Conservation (phyloP, 1,140 invertebrate species). For the Pseudomyrmex flavicornis region DNA sequence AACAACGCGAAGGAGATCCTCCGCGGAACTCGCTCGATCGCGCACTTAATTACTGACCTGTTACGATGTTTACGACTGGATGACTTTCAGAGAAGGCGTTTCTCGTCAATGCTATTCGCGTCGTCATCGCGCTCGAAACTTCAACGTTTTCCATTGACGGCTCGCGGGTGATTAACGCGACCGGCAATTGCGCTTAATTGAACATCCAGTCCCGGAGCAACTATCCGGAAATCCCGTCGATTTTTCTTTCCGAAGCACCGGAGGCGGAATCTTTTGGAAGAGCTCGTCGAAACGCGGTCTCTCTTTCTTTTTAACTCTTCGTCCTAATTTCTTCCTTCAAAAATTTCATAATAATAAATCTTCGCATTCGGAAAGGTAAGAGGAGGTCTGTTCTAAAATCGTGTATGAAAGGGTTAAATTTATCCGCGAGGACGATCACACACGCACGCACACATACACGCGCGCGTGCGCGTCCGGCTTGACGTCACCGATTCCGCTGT, state of each 20-base stretch:
- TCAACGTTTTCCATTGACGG: background rate
- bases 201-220: background rate
- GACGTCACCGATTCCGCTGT: conserved; percentile 14
- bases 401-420: conserved; percentile 48
- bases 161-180: background rate
- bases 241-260: background rate
- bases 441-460: background rate
- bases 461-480: background rate
- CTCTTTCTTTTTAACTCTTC: background rate
- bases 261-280: background rate
- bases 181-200: background rate
- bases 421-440: conserved; percentile 37
- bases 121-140: background rate
- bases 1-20: background rate
- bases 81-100: background rate
- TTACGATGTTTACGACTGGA: background rate
- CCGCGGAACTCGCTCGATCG: background rate
- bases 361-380: conserved; percentile 55
- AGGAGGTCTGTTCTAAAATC: conserved; percentile 38
- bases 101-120: background rate
- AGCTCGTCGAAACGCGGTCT: background rate
- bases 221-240: conserved; percentile 9
- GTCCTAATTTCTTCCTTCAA: background rate
- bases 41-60: conserved; percentile 4
- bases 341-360: background rate